Conservation (phyloP, 2,888 invertebrate genomes). For the Entomobrya proxima region DNA sequence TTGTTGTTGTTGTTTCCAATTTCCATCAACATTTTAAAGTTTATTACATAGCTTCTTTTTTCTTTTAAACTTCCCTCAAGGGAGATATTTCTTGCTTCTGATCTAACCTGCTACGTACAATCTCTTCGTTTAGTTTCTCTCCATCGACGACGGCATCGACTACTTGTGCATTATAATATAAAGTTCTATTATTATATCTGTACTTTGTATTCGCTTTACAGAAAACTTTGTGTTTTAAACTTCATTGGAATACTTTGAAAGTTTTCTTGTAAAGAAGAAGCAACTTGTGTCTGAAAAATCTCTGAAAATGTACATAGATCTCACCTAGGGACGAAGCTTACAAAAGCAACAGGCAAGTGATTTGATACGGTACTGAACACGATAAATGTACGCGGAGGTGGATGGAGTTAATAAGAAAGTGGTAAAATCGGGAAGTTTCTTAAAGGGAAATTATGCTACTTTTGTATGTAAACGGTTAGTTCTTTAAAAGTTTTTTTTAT, state of each 20-base stretch:
- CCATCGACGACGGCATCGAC: too few species aligned
- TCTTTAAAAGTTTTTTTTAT: slow-evolving; percentile 35
- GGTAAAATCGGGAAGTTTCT: slow-evolving; percentile 42
- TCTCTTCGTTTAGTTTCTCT: not conserved
- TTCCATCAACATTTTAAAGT: slow-evolving; percentile 62
- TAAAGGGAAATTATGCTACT: slow-evolving; percentile 46
- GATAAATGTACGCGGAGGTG: too few species aligned
- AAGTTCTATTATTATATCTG: too few species aligned
- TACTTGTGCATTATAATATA: not conserved
- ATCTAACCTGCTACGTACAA: not conserved
- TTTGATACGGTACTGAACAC: slow-evolving; percentile 1
- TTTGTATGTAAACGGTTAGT: slow-evolving; percentile 46
- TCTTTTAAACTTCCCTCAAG: slow-evolving; percentile 43
- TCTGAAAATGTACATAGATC: not conserved
- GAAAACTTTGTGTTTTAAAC: slow-evolving; percentile 1
- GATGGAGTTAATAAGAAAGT: slow-evolving; percentile 11
- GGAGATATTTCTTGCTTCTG: slow-evolving; percentile 50
- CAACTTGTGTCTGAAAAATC: not conserved
- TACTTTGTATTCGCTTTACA: too few species aligned
- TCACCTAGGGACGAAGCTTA: not conserved
- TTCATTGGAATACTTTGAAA: slow-evolving; percentile 32
- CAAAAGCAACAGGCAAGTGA: slow-evolving; percentile 4
- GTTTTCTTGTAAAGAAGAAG: slow-evolving; percentile 22
- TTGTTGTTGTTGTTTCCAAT: slow-evolving; percentile 44
- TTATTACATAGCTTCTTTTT: slow-evolving; percentile 48